Evolutionary conservation across 2,797 vertebrate species (phyloP), one percentile per base, ranked within the genome.

Genomic region (Coreius guichenoti): DNA sequence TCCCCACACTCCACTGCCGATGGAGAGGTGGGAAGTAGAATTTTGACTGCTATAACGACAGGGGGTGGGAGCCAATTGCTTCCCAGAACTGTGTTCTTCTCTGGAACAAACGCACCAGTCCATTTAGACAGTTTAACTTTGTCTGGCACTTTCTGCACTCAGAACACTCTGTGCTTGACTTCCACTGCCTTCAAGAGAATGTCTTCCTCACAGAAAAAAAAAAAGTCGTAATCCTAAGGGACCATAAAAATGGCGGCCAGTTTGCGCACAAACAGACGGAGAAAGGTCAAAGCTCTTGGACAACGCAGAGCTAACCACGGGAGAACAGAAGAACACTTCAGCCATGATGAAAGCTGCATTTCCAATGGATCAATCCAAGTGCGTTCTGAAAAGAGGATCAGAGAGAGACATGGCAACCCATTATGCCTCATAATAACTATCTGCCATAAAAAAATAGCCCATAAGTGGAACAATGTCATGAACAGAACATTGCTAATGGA

Each of bases 21-120:
- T 65, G 69, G 87, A 88, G 83, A 90, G 86, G 89, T 89, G 86
- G 86, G 87, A 91, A 89, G 87, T 85, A 80, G 31, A 82, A 89
- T 86, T 87, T 80, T 85, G 73, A 84, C 86, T 81, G 80, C 36
- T 49, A 54, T 65, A 74, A 89, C 65, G 63, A 82, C 23, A n/a
- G 43, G 83, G 31, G 77, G 33, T 45, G 33, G 72, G 80, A 81
- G 84, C 77, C 84, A 80, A 80, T 80, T 80, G 76, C 67, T 73
- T 73, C 43, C 29, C 68, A 80, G 67, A 63, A 85, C 76, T 65
- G 77, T 85, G 56, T 65, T 80, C 56, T 80, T 72, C 43, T n/a
- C 61, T 6, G 2, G 14, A 33, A 75, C 33, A 68, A 65, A 82
- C 39, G 31, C 39, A 79, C 72, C 23, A 58, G 75, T 90, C 91